These are phyloP conservation scores for Camponotus pennsylvanicus DNA, from an alignment of 1,140 invertebrate species.

Conservation along the genomic window DNA sequence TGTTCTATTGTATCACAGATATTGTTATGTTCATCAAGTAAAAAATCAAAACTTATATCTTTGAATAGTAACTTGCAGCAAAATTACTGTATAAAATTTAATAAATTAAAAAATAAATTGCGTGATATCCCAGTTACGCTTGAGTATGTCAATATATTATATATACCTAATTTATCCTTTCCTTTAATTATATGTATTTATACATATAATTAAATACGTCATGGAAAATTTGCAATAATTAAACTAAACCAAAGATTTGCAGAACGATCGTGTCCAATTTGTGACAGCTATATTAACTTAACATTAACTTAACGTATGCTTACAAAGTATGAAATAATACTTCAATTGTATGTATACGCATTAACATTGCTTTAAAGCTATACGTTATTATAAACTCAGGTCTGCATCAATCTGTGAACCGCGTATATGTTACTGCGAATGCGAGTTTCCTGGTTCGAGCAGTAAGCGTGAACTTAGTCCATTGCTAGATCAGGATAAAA, in stretches of 20 bases:
- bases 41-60: constrained; percentile 44
- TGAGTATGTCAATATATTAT: constrained; percentile 39
- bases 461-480: constrained; percentile 74
- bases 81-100: constrained; percentile 57
- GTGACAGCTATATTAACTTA: constrained; percentile 35
- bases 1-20: constrained; percentile 70
- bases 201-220: constrained; percentile 57
- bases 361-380: constrained; percentile 59
- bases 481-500: constrained; percentile 74
- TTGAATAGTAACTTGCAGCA: constrained; percentile 1
- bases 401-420: constrained; percentile 10
- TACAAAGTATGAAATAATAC: constrained; percentile 63
- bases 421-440: constrained; percentile 9
- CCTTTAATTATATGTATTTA: constrained; percentile 35
- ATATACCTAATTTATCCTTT: constrained; percentile 4
- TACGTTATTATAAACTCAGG: constrained; percentile 22
- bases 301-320: constrained; percentile 34
- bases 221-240: constrained; percentile 45
- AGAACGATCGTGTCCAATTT: constrained; percentile 34
- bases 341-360: constrained; percentile 20
- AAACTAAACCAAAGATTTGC: constrained; percentile 30
- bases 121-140: constrained; percentile 19
- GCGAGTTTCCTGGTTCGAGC: constrained; percentile 62
- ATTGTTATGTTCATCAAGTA: constrained; percentile 38
- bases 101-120: constrained; percentile 64